A percentile compares a stretch with the other conserved stretches of the same genome.
Evolutionary conservation across 2,888 invertebrate genomes (phyloP).

Genomic region (Ophonus ardosiacus): DNA sequence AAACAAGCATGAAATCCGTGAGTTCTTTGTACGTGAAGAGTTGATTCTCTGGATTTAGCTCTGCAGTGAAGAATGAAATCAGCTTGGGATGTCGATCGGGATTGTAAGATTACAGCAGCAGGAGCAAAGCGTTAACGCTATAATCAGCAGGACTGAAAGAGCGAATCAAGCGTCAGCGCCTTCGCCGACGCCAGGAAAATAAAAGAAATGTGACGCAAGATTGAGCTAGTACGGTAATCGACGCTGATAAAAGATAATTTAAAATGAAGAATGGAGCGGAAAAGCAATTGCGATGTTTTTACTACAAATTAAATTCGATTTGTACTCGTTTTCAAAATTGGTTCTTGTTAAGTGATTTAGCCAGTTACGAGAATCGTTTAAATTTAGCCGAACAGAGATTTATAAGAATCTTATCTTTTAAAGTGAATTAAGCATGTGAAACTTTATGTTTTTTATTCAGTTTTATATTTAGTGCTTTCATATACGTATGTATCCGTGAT

Average conservation of each 20-base stretch:
- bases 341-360: not conserved
- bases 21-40: too few relatives aligned
- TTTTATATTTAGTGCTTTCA: too few relatives aligned
- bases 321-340: not conserved
- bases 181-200: not conserved
- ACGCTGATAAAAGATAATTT: slow-evolving; percentile 2
- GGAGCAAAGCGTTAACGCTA: slow-evolving; percentile 15
- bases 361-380: not conserved
- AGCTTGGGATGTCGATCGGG: not conserved
- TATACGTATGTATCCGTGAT: too few relatives aligned
- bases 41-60: too few relatives aligned
- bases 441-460: too few relatives aligned
- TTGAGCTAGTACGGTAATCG: not conserved
- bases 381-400: not conserved
- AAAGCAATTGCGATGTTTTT: not conserved
- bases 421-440: too few relatives aligned
- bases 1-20: too few relatives aligned
- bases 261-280: not conserved
- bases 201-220: not conserved
- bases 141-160: slow-evolving; percentile 22
- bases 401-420: too few relatives aligned
- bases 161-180: not conserved
- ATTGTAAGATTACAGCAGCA: slow-evolving; percentile 21
- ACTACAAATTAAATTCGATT: not conserved
- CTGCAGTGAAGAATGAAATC: too few relatives aligned